Base-by-base conservation (phyloP, 1,140 invertebrate genomes). In the Tetragonula clypearis region DNA sequence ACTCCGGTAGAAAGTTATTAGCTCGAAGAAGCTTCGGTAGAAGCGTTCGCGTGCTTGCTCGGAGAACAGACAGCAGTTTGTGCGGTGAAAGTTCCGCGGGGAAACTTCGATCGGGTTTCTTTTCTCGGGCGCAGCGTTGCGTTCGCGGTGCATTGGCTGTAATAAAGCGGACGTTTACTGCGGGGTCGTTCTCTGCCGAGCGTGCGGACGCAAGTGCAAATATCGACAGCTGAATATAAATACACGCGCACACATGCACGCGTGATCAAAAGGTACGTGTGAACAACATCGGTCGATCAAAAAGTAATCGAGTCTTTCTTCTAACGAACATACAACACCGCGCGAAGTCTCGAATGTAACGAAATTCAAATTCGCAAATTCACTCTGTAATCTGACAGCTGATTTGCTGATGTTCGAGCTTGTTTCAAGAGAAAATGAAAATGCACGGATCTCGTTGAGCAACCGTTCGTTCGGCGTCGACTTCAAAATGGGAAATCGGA, bases 71-170 rank as follows among this genome's bases (percentile, higher is more conserved):
- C 14, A 30, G 41, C 71, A 55, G 19, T 19, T 72, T 15, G 55
- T 9, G 41, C 41, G 53, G 35, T 6, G 9, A 75, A 82, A 82
- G 49, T 75, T 82, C 15, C 15, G 11, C 21, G 23, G 23, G 6
- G 41, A 19, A 82, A 66, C 41, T 82, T 82, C 26, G 71, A 75
- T 75, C 12, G 26, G 53, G 49, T 66, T 74, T 82, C 72, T 35
- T 49, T 82, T 66, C 49, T 23, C 26, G 56, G n/a, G 60, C 3
- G 14, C 35, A 23, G 49, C 15, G 71, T 26, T 21, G 55, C 69
- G 23, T 53, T 74, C 12, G n/a, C 69, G 15, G 21, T 53, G 41
- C 56, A 53, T 4, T 12, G 4, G 17, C 11, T 19, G 58, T 58
- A 19, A 41, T 76, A 75, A 66, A 5, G 23, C 56, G 56, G n/a